phyloP scores from a whole-genome alignment of 2,888 invertebrate species.

The Andrena camellia region DNA sequence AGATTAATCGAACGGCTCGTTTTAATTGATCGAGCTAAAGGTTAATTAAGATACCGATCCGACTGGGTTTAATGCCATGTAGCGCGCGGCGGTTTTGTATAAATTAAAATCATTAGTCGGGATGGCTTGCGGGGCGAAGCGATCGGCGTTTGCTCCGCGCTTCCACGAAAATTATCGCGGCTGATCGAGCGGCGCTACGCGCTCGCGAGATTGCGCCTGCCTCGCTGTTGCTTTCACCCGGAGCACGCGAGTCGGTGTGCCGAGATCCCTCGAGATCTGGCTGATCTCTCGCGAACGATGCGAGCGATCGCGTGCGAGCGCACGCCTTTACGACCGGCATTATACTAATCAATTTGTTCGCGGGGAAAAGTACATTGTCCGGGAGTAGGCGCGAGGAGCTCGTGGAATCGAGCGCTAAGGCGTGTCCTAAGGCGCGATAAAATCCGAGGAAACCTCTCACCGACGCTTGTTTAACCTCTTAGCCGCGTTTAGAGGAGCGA shows the following conservation, averaged over 20 bases:
- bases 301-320: slow-evolving; percentile 35
- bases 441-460: slow-evolving; percentile 64
- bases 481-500: slow-evolving; percentile 37
- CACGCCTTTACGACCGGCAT: slow-evolving; percentile 25
- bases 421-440: slow-evolving; percentile 65
- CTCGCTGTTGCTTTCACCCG: slow-evolving; percentile 32
- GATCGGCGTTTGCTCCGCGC: slow-evolving; percentile 10
- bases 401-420: slow-evolving; percentile 58
- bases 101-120: slow-evolving; percentile 44
- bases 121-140: neutral
- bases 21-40: slow-evolving; percentile 43
- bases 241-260: slow-evolving; percentile 5
- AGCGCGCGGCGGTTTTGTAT: slow-evolving; percentile 1
- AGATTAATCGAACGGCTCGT: neutral
- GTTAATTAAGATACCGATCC: slow-evolving; percentile 43
- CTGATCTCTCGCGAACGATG: slow-evolving; percentile 12
- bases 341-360: slow-evolving; percentile 67
- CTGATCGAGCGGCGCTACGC: slow-evolving; percentile 14
- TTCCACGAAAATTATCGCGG: slow-evolving; percentile 15
- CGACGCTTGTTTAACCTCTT: slow-evolving; percentile 65
- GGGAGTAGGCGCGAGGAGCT: slow-evolving; percentile 47
- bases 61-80: neutral
- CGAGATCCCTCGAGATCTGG: slow-evolving; percentile 14
- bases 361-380: slow-evolving; percentile 63
- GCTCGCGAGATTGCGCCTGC: slow-evolving; percentile 20